phyloP scores from a whole-genome alignment of 1,140 invertebrate genomes.

The Centruroides sculpturatus region DNA sequence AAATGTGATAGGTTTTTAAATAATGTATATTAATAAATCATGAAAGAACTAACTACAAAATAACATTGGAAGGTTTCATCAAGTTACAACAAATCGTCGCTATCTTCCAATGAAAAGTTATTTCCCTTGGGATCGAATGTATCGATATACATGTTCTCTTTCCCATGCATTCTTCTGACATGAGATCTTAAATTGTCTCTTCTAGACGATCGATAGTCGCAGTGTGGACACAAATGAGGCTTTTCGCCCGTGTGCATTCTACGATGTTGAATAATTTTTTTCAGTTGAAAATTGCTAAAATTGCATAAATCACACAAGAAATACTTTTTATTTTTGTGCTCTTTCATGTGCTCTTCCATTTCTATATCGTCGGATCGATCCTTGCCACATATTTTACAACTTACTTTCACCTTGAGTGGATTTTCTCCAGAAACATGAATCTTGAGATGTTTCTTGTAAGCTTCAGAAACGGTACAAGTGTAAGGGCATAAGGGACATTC shows the following conservation, averaged over 20 bases:
- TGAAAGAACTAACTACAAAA: too few relatives aligned
- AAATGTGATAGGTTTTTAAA: too few relatives aligned
- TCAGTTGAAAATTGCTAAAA: constrained; percentile 38
- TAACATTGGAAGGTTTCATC: too few relatives aligned
- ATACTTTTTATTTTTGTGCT: constrained; percentile 37
- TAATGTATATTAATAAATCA: too few relatives aligned
- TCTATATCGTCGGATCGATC: background rate
- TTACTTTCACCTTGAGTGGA: too few relatives aligned
- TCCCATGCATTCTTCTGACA: constrained; percentile 39
- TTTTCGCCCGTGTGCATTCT: constrained; percentile 44
- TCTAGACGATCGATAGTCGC: constrained; percentile 38
- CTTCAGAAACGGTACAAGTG: constrained; percentile 41
- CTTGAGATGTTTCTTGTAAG: constrained; percentile 37
- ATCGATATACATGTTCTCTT: constrained; percentile 27
- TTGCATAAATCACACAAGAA: constrained; percentile 42
- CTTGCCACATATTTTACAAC: background rate
- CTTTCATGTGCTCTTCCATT: background rate
- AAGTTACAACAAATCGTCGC: too few relatives aligned
- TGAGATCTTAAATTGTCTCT: constrained; percentile 38
- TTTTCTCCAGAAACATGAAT: constrained; percentile 17
- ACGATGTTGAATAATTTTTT: constrained; percentile 27
- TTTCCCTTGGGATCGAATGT: constrained; percentile 13
- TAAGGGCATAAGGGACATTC: constrained; percentile 38
- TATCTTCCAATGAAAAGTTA: too few relatives aligned
- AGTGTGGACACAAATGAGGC: constrained; percentile 38